Evolutionary conservation across 1,140 invertebrate species (phyloP), one percentile per base, ranked within the genome.

Genomic region (Laodelphax striatellus): DNA sequence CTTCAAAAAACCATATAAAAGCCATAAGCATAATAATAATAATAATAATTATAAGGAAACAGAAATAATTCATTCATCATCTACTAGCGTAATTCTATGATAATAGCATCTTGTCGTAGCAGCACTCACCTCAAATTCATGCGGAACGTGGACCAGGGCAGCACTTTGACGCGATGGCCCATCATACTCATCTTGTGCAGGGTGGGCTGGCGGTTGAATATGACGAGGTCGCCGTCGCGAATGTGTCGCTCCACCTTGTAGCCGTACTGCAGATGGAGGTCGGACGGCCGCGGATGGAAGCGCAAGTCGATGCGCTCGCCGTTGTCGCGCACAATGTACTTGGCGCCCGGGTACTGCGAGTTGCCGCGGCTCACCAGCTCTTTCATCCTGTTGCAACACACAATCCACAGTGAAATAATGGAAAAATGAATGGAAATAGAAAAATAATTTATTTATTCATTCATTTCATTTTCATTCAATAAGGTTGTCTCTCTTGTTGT

Each of bases 101-200:
- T 5, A 4, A 2, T 34, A 5, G 19, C 2, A 31, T 34, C 22
- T n/a, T 2, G 14, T 3, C 8, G 2, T 4, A 46, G 2, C 2
- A 17, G 44, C 1, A 50, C 46, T 56, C 68, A 81, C 79, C 79
- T 83, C 17, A 88, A 75, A 75, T 93, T 93, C 85, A 98, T 90
- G 58, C 96, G 85, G 73, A 98, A 98, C 64, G 96, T 98, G 46
- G 94, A 98, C 95, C 95, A 98, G 0, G 95, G 94, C 50, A 98
- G 73, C 5, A 98, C 92, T 75, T 97, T 97, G 0, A 98, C 95
- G 70, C 93, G 85, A 75, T 99, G 97, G 65, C 97, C 97, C 97
- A 99, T 99, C 97, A 99, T 99, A 87, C 90, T 94, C 97, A 99
- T 99, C 80, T 99, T 99, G 75, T 99, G 97, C 0, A 99, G 81